Percentiles rank a stretch among this genome's conserved stretches.
These are phyloP conservation scores for Macrophya annulata DNA, from an alignment of 2,888 invertebrate genomes.

Conservation along the genomic window DNA sequence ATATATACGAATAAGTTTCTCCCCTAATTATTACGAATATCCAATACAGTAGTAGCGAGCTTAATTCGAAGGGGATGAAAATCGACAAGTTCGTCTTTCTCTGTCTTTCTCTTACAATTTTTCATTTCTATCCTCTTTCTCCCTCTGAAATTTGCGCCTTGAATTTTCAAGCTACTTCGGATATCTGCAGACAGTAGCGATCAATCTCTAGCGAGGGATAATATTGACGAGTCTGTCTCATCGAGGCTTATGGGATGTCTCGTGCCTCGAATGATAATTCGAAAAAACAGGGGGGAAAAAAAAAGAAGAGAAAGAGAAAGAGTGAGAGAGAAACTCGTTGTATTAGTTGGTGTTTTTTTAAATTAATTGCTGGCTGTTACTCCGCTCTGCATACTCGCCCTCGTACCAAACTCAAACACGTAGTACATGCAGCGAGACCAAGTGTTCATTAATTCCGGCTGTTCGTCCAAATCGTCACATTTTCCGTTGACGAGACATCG, in stretches of 20 bases:
- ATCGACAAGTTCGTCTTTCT: constrained; percentile 28
- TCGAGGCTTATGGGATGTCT: constrained; percentile 35
- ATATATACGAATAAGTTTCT: constrained; percentile 1
- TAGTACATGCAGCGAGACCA: constrained; percentile 2
- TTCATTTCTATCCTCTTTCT: neutral
- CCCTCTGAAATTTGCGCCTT: constrained; percentile 14
- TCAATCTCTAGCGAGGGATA: constrained; percentile 47
- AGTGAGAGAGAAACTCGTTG: neutral
- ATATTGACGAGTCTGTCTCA: constrained; percentile 53
- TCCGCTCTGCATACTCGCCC: neutral
- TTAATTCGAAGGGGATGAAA: constrained; percentile 36
- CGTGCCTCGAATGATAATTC: constrained; percentile 39
- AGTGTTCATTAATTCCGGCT: constrained; percentile 50
- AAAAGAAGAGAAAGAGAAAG: neutral
- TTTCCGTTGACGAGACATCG: constrained; percentile 32
- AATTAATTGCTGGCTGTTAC: constrained; percentile 46
- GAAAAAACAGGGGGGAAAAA: neutral
- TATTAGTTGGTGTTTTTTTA: constrained; percentile 28
- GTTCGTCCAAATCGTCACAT: constrained; percentile 43
- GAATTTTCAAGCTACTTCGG: constrained; percentile 22
- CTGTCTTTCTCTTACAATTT: neutral
- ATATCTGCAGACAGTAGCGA: constrained; percentile 35
- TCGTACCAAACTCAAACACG: neutral
- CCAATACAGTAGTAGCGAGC: constrained; percentile 26
- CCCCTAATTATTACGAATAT: constrained; percentile 52